Conservation (phyloP, 2,113 vertebrate species). For the Scomber colias region DNA sequence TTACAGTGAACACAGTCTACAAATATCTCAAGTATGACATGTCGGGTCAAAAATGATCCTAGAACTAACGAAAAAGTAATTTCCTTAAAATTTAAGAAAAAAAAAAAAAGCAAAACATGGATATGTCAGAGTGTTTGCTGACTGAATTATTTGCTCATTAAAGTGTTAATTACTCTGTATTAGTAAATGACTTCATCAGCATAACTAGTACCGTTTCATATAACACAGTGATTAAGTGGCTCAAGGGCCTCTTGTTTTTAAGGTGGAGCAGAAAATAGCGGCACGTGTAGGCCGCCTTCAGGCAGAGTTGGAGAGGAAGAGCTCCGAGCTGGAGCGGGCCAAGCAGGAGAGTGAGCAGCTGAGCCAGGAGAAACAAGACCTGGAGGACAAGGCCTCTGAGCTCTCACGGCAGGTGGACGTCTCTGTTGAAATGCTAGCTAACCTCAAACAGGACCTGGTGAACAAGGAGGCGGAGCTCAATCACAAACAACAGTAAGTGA, state of each 20-base stretch:
- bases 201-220: not conserved
- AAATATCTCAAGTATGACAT: too few relatives aligned
- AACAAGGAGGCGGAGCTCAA: conserved; percentile 97
- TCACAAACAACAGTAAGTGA: conserved; percentile 96
- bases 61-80: too few relatives aligned
- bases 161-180: not conserved
- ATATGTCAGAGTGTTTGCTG: not conserved
- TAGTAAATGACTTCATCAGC: not conserved
- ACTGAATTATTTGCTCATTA: not conserved
- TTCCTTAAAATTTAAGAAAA: too few relatives aligned
- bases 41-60: too few relatives aligned
- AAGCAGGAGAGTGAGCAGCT: conserved; percentile 93
- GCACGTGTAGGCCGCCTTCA: conserved; percentile 95
- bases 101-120: not conserved
- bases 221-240: not conserved
- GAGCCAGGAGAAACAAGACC: conserved; percentile 95
- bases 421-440: conserved; percentile 98
- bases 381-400: conserved; percentile 94
- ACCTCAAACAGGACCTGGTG: conserved; percentile 97
- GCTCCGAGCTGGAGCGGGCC: conserved; percentile 95
- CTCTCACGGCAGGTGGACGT: conserved; percentile 97
- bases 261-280: conserved; percentile 97
- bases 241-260: conserved; percentile 17
- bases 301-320: conserved; percentile 96
- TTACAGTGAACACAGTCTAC: too few relatives aligned